Evolutionary conservation across 2,113 vertebrate species (phyloP), one percentile per base, ranked within the genome.

Genomic region (Chaetodon auriga): DNA sequence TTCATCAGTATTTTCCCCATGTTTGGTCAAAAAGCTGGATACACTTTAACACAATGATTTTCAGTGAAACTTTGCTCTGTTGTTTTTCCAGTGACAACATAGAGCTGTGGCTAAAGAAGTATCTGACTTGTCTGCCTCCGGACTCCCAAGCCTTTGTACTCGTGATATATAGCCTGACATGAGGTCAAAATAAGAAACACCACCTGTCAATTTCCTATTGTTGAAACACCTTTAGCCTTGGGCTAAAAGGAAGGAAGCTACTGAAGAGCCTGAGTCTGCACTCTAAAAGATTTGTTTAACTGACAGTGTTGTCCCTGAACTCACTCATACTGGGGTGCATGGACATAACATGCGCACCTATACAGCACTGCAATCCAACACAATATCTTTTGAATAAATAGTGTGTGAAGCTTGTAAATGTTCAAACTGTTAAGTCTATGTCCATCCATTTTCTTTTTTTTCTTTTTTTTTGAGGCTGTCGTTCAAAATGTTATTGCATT

Each of bases 161-260:
- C 68, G 58, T 86, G 83, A 89, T 81, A 70, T 63, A 79, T 61
- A 58, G 21, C 23, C 48, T 62, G 82, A 89, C 80, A 86, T 75
- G 19, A 38, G 78, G 84, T 83, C 82, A 89, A 89, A 83, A 84
- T 51, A 86, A 83, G 49, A 88, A 53, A 80, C 70, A 79, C 45
- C 80, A 45, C 49, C 65, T 72, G 84, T 82, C 72, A 57, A 45
- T 88, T 73, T 61, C 41, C 48, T 72, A 21, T 63, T 45, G 68
- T 68, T 74, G 66, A 54, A 61, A 76, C 65, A 71, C 41, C n/a
- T 81, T 61, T 57, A 51, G 65, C 60, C 61, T 65, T 62, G 23
- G 62, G 80, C 65, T 64, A 74, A 64, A 30, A 72, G 9, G 7
- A 80, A 78, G 13, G 15, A 53, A 53, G 71, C 41, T 25, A 43